Base-by-base conservation (phyloP, 1,140 invertebrate genomes). In the Pomacea maculata region DNA sequence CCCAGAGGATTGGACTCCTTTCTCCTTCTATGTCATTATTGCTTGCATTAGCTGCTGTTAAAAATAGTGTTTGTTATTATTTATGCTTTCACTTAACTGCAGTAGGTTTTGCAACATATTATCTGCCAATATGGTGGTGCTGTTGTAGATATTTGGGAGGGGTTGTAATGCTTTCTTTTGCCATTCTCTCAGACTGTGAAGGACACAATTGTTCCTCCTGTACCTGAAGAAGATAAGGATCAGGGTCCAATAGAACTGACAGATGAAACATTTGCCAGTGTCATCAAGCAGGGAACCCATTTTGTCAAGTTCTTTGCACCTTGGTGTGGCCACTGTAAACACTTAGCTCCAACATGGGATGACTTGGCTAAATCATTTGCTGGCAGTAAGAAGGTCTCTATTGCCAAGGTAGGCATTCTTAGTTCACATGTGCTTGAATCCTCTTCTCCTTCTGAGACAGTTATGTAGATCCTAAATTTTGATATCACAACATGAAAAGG, bases 251-350 rank as follows among this genome's bases (percentile, higher is more conserved):
- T 94, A 12, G 94, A 95, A 83, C 91, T 96, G 29, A 95, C 93
- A 17, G 94, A 95, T 84, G 93, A 95, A 0, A 95, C 92, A 19
- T 96, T 96, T 86, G 92, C 94, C 73, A 92, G 94, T 63, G 93
- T 94, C 83, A 92, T 96, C 1, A 90, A 92, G 45, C 90, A 86
- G 29, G 95, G 95, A 80, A 93, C 94, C 83, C 94, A 95, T 89
- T 97, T 97, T 90, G 92, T 97, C 57, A 96, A 99, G 90, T 99
- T 99, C 93, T 99, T 95, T 92, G 98, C 98, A 19, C 98, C 98
- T 0, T 93, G 92, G 91, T 93, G 93, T 83, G 92, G 92, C 25
- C 91, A 99, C 91, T 99, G 98, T 86, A 98, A 99, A 92, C 97
- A 95, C 89, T 92, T 99, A 21, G 97, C 95, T 73, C 98, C 98